Base-by-base conservation (phyloP, 1,140 invertebrate species). In the Orius laevigatus region DNA sequence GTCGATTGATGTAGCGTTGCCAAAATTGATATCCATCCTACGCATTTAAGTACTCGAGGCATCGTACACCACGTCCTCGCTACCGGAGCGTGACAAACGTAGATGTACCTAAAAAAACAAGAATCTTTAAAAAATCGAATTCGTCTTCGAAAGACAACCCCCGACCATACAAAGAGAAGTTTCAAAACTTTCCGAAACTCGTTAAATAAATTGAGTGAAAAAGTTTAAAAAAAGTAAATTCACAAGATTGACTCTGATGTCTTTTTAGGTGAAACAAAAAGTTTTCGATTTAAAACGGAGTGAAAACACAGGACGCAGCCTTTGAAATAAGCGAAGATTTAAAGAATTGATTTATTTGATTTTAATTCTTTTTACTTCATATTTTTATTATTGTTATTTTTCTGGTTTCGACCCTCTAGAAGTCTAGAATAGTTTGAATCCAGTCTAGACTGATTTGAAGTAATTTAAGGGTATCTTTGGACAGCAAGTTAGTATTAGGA, bases 61-160 rank as follows among this genome's bases (percentile, higher is more conserved):
- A 89, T 79, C 0, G 87, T 92, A 62, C 88, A 92, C 77, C 84
- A 89, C 16, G 75, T 81, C 51, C 76, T 71, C 0, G 88, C 87
- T 49, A 82, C 72, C 1, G 84, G 79, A 2, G 85, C 83, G 63
- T 91, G 86, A 58, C 88, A 92, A 0, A 92, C 84, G 65, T 90
- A 92, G 51, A 92, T 88, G 65, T 91, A 92, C 51, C 61, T 62
- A 56, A 0, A 50, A 50, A 15, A 14, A 5, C 14, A 8, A 5
- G 10, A 40, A 40, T 5, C n/a, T 34, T n/a, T 34, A 8, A 34
- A n/a, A 34, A 34, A 34, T n/a, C n/a, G 33, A 34, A 8, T 34
- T 34, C 8, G n/a, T 34, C 33, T 34, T 8, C n/a, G 5, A 38
- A 16, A 16, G n/a, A 38, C n/a, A 38, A 16, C 36, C 11, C 36